Evolutionary conservation across 2,113 vertebrate genomes (phyloP).

Genomic region (Phalacrocorax pelagicus): DNA sequence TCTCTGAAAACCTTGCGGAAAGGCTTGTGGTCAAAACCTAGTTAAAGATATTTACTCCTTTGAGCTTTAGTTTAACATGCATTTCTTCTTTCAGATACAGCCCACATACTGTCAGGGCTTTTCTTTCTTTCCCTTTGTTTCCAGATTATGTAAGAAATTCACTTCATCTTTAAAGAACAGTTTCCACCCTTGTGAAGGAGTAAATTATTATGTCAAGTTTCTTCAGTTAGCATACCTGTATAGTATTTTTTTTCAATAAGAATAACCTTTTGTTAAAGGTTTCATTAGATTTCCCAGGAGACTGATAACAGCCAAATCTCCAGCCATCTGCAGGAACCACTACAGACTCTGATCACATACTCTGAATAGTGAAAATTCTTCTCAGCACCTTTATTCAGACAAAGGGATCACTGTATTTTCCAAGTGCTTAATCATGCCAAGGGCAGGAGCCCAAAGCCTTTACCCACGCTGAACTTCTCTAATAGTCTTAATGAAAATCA

Average conservation of each 20-base stretch:
- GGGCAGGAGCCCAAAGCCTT: not conserved
- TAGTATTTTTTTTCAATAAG: slow-evolving; percentile 5
- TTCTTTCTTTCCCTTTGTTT: slow-evolving; percentile 42
- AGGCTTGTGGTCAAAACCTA: slow-evolving; percentile 34
- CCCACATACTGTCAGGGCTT: slow-evolving; percentile 39
- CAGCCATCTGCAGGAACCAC: not conserved
- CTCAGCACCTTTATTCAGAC: not conserved
- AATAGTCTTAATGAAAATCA: not conserved
- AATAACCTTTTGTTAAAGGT: slow-evolving; percentile 45
- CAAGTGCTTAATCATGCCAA: not conserved
- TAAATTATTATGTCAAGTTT: slow-evolving; percentile 54
- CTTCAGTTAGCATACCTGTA: slow-evolving; percentile 15
- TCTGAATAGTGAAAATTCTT: not conserved
- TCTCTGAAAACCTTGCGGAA: not conserved
- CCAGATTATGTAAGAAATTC: slow-evolving; percentile 43
- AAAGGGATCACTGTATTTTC: not conserved
- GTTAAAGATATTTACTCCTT: slow-evolving; percentile 32
- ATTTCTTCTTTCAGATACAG: slow-evolving; percentile 30
- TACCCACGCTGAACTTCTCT: not conserved
- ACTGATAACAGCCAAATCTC: slow-evolving; percentile 33
- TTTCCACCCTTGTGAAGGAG: slow-evolving; percentile 27
- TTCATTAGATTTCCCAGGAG: slow-evolving; percentile 12
- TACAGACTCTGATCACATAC: not conserved
- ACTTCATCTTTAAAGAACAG: slow-evolving; percentile 32
- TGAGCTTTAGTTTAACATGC: slow-evolving; percentile 28